These are phyloP conservation scores for Dexiosoma caninum DNA, from an alignment of 2,888 invertebrate genomes.

Conservation along the genomic window DNA sequence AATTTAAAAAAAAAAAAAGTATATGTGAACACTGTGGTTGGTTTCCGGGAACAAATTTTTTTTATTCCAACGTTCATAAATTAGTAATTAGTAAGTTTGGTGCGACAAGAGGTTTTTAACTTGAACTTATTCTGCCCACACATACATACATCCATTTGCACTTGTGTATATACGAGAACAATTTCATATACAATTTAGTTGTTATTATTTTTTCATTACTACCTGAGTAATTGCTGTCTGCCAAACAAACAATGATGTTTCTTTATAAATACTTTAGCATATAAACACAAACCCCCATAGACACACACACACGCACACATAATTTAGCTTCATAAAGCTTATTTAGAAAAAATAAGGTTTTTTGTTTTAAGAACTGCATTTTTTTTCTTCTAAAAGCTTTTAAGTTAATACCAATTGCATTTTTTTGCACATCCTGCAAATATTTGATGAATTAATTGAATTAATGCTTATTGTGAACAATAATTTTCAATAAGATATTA, in stretches of 20 bases:
- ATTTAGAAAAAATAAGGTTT: too few species aligned
- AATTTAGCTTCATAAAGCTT: too few species aligned
- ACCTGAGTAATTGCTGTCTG: not conserved
- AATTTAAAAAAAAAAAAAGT: not conserved
- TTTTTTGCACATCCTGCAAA: too few species aligned
- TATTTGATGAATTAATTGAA: too few species aligned
- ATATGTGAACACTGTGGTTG: not conserved
- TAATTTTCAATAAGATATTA: too few species aligned
- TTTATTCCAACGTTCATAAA: not conserved
- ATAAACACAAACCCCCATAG: too few species aligned
- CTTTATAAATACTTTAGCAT: not conserved
- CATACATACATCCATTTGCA: not conserved
- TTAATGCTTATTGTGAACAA: too few species aligned
- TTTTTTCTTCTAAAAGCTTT: too few species aligned
- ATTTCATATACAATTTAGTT: not conserved
- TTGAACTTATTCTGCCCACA: too few species aligned
- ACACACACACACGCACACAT: too few species aligned
- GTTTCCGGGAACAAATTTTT: slow-evolving; percentile 34
- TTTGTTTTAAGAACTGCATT: too few species aligned
- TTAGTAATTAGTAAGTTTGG: not conserved
- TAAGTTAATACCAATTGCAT: too few species aligned
- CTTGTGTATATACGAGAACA: not conserved
- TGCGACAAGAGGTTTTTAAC: not conserved
- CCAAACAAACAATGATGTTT: not conserved
- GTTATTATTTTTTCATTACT: not conserved